Base-by-base conservation (phyloP, 1,140 invertebrate species). In the Lysiphlebus fabarum region DNA sequence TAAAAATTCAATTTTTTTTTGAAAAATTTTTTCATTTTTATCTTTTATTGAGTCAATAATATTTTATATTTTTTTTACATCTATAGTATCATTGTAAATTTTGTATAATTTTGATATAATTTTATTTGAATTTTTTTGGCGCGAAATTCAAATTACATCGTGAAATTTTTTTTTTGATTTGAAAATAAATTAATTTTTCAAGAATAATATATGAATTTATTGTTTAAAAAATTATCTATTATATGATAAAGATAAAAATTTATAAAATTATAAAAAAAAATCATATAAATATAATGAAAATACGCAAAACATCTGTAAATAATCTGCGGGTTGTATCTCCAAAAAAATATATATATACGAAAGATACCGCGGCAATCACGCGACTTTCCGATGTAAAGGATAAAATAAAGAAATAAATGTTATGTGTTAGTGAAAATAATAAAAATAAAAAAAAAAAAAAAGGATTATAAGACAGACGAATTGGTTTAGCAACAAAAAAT, bases 271-370 rank as follows among this genome's bases (percentile, higher is more conserved):
- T 26, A 26, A 26, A 26, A 26, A 17, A 17, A 26, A 26, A 26
- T 7, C 34, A 14, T 10, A 49, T 14, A 57, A 34, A 48, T 36
- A 67, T 49, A 45, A 10, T 9, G 61, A 33, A 44, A 55, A 57
- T 67, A 67, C 62, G 65, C 53, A 61, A 67, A 71, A 65, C 70
- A 71, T 67, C 65, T 71, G 70, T 66, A 61, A 60, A 62, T 63
- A 70, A 71, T 71, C 68, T 70, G 61, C 53, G 49, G 57, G 59
- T 56, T 59, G 65, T 59, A 66, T 70, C 67, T 71, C 62, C 60
- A 62, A 65, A 62, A 26, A 26, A 26, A n/a, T n/a, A n/a, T n/a
- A n/a, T 26, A 26, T 26, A 62, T 62, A 65, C 64, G 63, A 59
- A 54, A 68, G 65, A 65, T 64, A 55, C 59, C 41, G 59, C 56